Evolutionary conservation across 2,888 invertebrate genomes (phyloP).

Genomic region (Drosophila meridionalis): DNA sequence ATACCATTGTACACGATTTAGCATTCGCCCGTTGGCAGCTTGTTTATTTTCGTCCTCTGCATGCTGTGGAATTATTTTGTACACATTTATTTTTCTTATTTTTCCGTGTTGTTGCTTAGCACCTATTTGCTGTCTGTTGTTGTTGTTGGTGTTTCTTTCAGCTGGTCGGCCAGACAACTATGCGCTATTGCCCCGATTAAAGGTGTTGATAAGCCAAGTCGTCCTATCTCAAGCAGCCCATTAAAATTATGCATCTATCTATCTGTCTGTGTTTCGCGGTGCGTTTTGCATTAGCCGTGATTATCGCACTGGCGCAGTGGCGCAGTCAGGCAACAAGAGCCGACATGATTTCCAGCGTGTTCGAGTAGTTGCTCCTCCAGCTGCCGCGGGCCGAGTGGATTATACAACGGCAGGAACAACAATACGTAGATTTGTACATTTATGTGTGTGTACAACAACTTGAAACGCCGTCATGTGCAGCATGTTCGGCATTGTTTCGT

Average conservation of each 20-base stretch:
- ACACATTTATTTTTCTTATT: conserved; percentile 60
- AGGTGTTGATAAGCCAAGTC: conserved; percentile 64
- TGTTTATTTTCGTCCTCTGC: conserved; percentile 69
- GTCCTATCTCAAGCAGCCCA: conserved; percentile 34
- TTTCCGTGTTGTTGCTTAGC: conserved; percentile 34
- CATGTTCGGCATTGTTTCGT: conserved; percentile 59
- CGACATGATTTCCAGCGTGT: conserved; percentile 31
- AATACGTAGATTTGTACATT: conserved; percentile 9
- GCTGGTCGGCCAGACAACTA: conserved; percentile 49
- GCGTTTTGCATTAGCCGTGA: conserved; percentile 56
- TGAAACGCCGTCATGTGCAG: conserved; percentile 70
- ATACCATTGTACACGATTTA: conserved; percentile 38
- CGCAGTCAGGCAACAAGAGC: conserved; percentile 3
- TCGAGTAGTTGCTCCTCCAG: conserved; percentile 16
- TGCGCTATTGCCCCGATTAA: conserved; percentile 62
- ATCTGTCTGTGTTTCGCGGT: conserved; percentile 21
- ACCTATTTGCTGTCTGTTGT: conserved; percentile 51
- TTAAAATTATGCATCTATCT: conserved; percentile 65
- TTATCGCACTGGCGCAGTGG: conserved; percentile 43
- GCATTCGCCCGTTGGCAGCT: conserved; percentile 41
- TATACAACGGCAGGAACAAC: conserved; percentile 20
- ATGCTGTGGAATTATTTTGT: conserved; percentile 71
- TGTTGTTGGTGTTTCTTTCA: conserved; percentile 19
- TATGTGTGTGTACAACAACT: conserved; percentile 29
- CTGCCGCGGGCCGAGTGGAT: conserved; percentile 19